Percentiles rank a stretch among this genome's conserved stretches.
These are phyloP conservation scores for Campoplex capitator DNA, from an alignment of 2,888 invertebrate genomes.

Conservation along the genomic window DNA sequence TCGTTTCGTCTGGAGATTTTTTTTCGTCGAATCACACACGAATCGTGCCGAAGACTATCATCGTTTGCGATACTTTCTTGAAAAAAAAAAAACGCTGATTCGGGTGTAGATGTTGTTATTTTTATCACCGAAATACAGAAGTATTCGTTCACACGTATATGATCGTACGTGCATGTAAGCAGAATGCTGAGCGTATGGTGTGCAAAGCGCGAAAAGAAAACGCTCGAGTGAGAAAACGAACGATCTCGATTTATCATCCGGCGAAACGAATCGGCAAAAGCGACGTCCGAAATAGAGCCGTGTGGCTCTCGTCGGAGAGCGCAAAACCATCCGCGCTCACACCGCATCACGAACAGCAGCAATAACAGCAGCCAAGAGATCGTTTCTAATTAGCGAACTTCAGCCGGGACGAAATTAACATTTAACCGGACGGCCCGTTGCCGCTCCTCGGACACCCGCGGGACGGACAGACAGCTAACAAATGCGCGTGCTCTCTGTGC, in stretches of 20 bases:
- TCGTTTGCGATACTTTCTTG: neutral
- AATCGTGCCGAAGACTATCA: neutral
- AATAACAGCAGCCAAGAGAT: slow-evolving; percentile 70
- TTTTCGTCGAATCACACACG: neutral
- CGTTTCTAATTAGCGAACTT: slow-evolving; percentile 81
- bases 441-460: slow-evolving; percentile 67
- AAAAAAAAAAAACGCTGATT: neutral
- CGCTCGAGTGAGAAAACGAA: slow-evolving; percentile 72
- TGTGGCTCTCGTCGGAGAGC: slow-evolving; percentile 65
- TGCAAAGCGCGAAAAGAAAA: slow-evolving; percentile 63
- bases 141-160: neutral
- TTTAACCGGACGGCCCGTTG: slow-evolving; percentile 77
- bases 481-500: slow-evolving; percentile 71
- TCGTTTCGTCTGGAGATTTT: neutral
- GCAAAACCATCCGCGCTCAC: slow-evolving; percentile 36
- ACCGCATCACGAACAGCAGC: slow-evolving; percentile 35
- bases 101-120: neutral
- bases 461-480: slow-evolving; percentile 78
- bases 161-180: neutral
- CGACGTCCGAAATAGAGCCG: slow-evolving; percentile 75
- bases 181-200: slow-evolving; percentile 36
- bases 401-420: slow-evolving; percentile 80
- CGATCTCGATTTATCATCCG: slow-evolving; percentile 76
- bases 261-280: slow-evolving; percentile 71
- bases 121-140: neutral